phyloP scores from a whole-genome alignment of 2,113 vertebrate species.

The Sardina pilchardus region DNA sequence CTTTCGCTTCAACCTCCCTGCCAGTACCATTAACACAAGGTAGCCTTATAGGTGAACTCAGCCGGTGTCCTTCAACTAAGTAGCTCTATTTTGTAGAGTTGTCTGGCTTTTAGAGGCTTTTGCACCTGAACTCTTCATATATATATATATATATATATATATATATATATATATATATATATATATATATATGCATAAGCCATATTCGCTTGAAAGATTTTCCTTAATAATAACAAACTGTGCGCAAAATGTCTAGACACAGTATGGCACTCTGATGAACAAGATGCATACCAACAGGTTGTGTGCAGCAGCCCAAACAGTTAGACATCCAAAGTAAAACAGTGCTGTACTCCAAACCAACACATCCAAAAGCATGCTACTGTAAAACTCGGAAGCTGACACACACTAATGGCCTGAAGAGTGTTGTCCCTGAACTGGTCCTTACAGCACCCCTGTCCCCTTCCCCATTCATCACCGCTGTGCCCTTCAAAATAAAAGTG shows the following conservation, averaged over 20 bases:
- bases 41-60: not conserved
- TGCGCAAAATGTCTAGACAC: not conserved
- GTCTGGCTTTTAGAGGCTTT: too few relatives aligned
- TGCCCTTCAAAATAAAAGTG: conserved; percentile 54
- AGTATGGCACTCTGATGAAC: too few relatives aligned
- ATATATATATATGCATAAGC: not conserved
- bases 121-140: too few relatives aligned
- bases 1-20: not conserved
- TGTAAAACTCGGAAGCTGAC: not conserved
- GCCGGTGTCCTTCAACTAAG: not conserved
- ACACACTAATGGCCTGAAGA: not conserved
- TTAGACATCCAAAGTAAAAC: too few relatives aligned
- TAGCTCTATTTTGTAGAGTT: not conserved
- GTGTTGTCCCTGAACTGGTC: not conserved
- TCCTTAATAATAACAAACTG: not conserved
- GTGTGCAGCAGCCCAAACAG: too few relatives aligned
- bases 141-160: too few relatives aligned
- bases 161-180: too few relatives aligned
- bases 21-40: not conserved
- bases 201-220: not conserved
- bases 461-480: conserved; percentile 59
- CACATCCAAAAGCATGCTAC: too few relatives aligned
- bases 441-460: not conserved
- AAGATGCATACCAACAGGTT: too few relatives aligned
- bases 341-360: too few relatives aligned